Conservation (phyloP, 2,113 vertebrate genomes). For the Atlantisia rogersi region DNA sequence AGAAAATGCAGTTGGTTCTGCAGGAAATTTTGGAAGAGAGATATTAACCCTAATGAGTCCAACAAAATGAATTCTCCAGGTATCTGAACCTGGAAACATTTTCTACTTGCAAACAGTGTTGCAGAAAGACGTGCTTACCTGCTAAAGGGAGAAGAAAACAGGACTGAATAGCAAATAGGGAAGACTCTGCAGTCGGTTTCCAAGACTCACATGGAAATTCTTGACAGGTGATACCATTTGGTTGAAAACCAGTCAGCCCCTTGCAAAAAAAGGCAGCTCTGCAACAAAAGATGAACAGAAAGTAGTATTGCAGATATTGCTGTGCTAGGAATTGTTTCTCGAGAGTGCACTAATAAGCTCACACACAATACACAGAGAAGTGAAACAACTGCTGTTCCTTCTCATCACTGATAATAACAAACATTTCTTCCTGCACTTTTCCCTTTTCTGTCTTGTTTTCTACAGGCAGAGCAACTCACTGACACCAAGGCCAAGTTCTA, state of each 20-base stretch:
- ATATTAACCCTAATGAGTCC: neutral
- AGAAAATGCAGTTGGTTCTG: neutral
- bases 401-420: neutral
- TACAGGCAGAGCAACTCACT: neutral
- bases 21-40: neutral
- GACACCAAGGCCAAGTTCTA: neutral
- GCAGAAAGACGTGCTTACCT: conserved; percentile 50
- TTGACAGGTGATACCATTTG: neutral
- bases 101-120: neutral
- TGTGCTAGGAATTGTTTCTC: neutral
- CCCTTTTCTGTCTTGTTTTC: neutral
- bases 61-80: neutral
- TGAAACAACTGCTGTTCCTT: neutral
- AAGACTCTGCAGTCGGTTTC: neutral
- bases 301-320: neutral
- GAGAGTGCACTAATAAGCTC: neutral
- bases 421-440: neutral
- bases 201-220: neutral
- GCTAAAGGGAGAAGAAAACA: conserved; percentile 8
- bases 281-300: conserved; percentile 22
- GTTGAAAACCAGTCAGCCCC: neutral
- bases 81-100: neutral
- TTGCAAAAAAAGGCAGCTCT: conserved; percentile 33
- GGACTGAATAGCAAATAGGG: neutral
- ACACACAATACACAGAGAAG: neutral